Evolutionary conservation across 2,888 invertebrate species (phyloP).

Genomic region (Pherbina coryleti): DNA sequence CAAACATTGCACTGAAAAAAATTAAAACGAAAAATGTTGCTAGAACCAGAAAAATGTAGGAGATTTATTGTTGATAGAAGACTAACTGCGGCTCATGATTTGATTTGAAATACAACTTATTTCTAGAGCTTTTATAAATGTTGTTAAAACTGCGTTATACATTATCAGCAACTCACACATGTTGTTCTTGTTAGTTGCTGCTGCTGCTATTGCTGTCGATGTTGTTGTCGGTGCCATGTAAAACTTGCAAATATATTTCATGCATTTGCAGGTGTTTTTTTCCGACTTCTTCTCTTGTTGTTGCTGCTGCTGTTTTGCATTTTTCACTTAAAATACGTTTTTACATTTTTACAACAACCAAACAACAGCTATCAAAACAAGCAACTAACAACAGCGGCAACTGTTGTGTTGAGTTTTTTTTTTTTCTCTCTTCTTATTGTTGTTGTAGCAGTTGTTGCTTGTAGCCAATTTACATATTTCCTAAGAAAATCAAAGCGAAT

Average conservation of each 20-base stretch:
- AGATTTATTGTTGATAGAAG: no score
- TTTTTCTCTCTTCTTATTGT: conserved; percentile 19
- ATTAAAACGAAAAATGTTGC: no score
- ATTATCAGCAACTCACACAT: neutral
- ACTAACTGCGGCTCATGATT: no score
- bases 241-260: conserved; percentile 1
- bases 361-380: conserved; percentile 7
- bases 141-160: neutral
- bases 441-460: conserved; percentile 20
- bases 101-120: no score
- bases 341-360: conserved; percentile 12
- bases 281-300: neutral
- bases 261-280: conserved; percentile 26
- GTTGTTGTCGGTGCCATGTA: neutral
- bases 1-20: no score
- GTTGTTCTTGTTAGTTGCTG: neutral
- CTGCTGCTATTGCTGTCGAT: neutral
- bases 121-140: neutral
- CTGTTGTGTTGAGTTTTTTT: neutral
- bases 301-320: conserved; percentile 24
- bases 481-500: conserved; percentile 49
- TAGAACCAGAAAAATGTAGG: no score
- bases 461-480: conserved; percentile 43
- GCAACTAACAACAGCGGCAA: conserved; percentile 1
- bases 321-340: conserved; percentile 20